A percentile compares a stretch with the other conserved stretches of the same genome.
Evolutionary conservation across 1,140 invertebrate genomes (phyloP).

Genomic region (Nephotettix cincticeps): DNA sequence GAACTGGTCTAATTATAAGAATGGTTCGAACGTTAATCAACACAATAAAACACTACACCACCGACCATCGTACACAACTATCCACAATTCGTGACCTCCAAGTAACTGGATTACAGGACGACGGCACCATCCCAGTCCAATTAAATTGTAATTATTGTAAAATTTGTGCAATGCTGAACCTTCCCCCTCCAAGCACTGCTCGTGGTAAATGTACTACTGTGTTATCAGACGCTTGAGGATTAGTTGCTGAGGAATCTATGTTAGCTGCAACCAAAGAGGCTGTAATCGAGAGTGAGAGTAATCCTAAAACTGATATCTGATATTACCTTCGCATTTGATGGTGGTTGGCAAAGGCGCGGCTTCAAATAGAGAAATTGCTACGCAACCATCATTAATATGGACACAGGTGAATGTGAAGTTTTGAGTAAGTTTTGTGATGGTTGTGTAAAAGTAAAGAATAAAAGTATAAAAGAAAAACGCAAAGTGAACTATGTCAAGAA

Average conservation of each 20-base stretch:
- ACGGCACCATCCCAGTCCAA: too few species aligned
- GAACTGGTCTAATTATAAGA: too few species aligned
- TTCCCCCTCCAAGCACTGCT: conserved; percentile 18
- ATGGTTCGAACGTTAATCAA: too few species aligned
- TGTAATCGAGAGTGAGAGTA: conserved; percentile 18
- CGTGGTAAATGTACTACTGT: conserved; percentile 20
- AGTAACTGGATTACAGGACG: too few species aligned
- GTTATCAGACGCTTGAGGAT: not conserved
- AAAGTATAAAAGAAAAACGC: conserved; percentile 14
- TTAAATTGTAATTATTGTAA: too few species aligned
- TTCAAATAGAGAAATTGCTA: conserved; percentile 35
- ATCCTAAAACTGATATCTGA: conserved; percentile 27
- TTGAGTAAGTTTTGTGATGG: conserved; percentile 32
- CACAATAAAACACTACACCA: too few species aligned
- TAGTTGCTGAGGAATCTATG: conserved; percentile 24
- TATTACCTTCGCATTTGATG: conserved; percentile 32
- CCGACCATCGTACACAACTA: too few species aligned
- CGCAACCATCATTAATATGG: conserved; percentile 33
- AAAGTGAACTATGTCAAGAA: conserved; percentile 24
- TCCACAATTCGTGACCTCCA: too few species aligned
- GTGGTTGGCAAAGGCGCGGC: conserved; percentile 36
- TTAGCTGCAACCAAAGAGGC: conserved; percentile 14
- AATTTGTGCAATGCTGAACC: conserved; percentile 18
- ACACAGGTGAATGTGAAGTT: conserved; percentile 32
- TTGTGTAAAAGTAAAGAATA: conserved; percentile 10